Evolutionary conservation across 2,888 invertebrate species (phyloP).

Genomic region (Calephelis perditalis): DNA sequence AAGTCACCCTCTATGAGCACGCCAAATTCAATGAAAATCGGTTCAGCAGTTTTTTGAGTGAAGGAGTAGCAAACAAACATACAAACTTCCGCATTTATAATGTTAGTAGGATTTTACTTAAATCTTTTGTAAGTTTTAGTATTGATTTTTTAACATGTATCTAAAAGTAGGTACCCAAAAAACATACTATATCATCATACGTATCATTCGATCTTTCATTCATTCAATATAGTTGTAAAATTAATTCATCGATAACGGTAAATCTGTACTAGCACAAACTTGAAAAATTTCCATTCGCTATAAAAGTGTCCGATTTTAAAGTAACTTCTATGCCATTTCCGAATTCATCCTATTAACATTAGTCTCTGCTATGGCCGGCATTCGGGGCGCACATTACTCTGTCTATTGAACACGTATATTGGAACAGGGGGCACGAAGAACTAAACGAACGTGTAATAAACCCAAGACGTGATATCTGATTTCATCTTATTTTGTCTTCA

Average conservation of each 20-base stretch:
- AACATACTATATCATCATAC: too few species aligned
- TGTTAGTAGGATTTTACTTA: too few species aligned
- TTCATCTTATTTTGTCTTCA: constrained; percentile 31
- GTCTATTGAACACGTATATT: constrained; percentile 59
- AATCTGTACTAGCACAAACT: too few species aligned
- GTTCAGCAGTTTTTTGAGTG: too few species aligned
- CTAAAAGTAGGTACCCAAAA: too few species aligned
- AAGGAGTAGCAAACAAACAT: too few species aligned
- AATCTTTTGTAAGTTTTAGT: too few species aligned
- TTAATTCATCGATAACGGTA: not conserved
- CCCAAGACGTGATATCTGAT: constrained; percentile 62
- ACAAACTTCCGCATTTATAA: too few species aligned
- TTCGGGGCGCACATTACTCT: constrained; percentile 25
- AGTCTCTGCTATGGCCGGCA: constrained; percentile 30
- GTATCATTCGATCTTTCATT: too few species aligned
- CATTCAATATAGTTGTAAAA: not conserved
- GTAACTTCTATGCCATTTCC: not conserved
- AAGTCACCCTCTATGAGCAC: too few species aligned
- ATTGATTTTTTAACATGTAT: too few species aligned
- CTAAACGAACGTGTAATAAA: constrained; percentile 68
- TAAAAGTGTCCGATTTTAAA: constrained; percentile 11
- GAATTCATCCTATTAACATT: constrained; percentile 12
- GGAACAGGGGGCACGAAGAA: constrained; percentile 36
- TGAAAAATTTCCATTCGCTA: not conserved
- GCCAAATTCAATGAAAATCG: too few species aligned